Percentiles rank a stretch among this genome's conserved stretches.
Evolutionary conservation across 2,888 invertebrate species (phyloP).

Genomic region (Heliconius charithonia): DNA sequence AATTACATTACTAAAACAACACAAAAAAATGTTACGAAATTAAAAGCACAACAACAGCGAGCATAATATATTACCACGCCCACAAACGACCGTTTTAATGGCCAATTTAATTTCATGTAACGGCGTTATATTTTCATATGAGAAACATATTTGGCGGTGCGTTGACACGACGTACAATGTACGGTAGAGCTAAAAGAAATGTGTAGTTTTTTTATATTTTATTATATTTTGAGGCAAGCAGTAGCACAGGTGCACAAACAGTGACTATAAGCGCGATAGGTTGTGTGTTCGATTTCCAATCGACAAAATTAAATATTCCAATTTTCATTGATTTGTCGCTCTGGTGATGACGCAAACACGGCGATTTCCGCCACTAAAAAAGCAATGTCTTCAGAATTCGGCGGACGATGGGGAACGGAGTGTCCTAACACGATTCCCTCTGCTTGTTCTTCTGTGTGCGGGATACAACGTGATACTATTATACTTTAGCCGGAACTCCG

Average conservation of each 20-base stretch:
- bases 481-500: constrained; percentile 42
- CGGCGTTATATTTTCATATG: constrained; percentile 48
- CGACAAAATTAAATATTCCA: too few relatives aligned
- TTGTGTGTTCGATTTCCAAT: too few relatives aligned
- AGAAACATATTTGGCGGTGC: constrained; percentile 46
- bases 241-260: too few relatives aligned
- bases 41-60: constrained; percentile 39
- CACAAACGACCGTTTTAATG: constrained; percentile 48
- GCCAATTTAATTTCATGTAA: constrained; percentile 50
- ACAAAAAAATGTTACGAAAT: constrained; percentile 35
- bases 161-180: constrained; percentile 40
- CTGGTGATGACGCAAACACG: too few relatives aligned
- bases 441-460: too few relatives aligned
- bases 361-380: too few relatives aligned
- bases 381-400: too few relatives aligned
- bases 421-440: too few relatives aligned
- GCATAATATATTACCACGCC: constrained; percentile 41
- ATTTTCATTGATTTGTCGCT: too few relatives aligned
- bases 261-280: too few relatives aligned
- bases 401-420: too few relatives aligned
- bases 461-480: constrained; percentile 36
- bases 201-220: constrained; percentile 52
- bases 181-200: constrained; percentile 46
- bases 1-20: constrained; percentile 26
- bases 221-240: too few relatives aligned